Evolutionary conservation across 1,140 invertebrate species (phyloP), one percentile per base, ranked within the genome.

Genomic region (Pogonomyrmex californicus): DNA sequence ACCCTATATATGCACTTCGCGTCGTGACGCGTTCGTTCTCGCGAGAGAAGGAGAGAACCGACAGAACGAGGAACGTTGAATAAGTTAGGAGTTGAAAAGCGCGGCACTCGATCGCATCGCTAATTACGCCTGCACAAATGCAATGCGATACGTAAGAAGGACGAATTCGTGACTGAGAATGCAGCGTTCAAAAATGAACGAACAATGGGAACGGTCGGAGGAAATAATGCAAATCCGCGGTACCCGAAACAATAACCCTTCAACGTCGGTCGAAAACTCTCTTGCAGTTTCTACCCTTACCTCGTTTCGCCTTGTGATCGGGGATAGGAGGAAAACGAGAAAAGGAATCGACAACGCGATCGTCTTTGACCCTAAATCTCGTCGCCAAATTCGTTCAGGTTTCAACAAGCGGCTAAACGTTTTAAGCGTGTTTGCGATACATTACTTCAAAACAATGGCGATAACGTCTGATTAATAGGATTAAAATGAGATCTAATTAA

Each of bases 181-280:
- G 81, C 76, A 86, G 82, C 70, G 73, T 90, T 90, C 56, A 90
- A 90, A 90, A 90, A 90, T 90, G 89, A 77, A 90, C 60, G 89
- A 90, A 90, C 89, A 90, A 90, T 90, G 88, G 63, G 71, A 83
- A 82, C 86, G 86, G 89, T 81, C 76, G 88, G 70, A 90, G 89
- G 71, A 90, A 90, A 90, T 90, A 90, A 90, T 90, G 89, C 85
- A 90, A 90, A 90, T 90, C 88, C 89, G 71, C 60, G 56, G 87
- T 91, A 87, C 89, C 89, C 77, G 89, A 91, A 91, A 91, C 89
- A 90, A 88, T 91, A 91, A 91, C 90, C 83, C 89, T 91, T 88
- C 89, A 91, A 78, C 82, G 83, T 88, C 87, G 81, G 86, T 88
- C 89, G 90, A 90, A 91, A 86, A 91, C 87, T 86, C 88, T 88